Conservation (phyloP, 2,113 vertebrate genomes). For the Hydrolagus affinis region DNA sequence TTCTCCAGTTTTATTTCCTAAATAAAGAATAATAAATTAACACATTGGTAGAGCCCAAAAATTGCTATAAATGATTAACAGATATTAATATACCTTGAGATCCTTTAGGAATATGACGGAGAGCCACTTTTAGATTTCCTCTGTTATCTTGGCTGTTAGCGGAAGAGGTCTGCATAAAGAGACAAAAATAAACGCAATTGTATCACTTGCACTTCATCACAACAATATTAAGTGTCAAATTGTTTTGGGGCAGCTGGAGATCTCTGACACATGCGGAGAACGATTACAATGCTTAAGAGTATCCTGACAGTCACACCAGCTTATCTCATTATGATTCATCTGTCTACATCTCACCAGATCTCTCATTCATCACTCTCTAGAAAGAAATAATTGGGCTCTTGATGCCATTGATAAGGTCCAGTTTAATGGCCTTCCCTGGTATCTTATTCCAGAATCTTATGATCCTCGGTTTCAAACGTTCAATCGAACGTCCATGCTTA, state of each 20-base stretch:
- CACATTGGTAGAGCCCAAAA: neutral
- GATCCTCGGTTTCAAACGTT: too few relatives aligned
- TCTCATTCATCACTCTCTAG: too few relatives aligned
- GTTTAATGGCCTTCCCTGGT: too few relatives aligned
- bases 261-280: neutral
- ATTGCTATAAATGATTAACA: neutral
- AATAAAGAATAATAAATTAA: slow-evolving; percentile 32
- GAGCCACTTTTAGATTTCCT: slow-evolving; percentile 76
- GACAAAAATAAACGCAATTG: slow-evolving; percentile 36
- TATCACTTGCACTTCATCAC: slow-evolving; percentile 11
- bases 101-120: slow-evolving; percentile 70
- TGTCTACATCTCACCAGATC: too few relatives aligned
- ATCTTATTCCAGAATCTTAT: too few relatives aligned
- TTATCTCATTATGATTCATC: too few relatives aligned
- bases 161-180: slow-evolving; percentile 44
- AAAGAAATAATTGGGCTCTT: too few relatives aligned
- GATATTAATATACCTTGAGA: slow-evolving; percentile 51
- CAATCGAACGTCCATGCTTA: too few relatives aligned
- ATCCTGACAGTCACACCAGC: too few relatives aligned
- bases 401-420: too few relatives aligned
- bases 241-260: neutral
- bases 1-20: slow-evolving; percentile 75
- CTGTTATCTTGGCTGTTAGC: slow-evolving; percentile 52
- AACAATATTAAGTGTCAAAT: neutral
- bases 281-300: too few relatives aligned